Base-by-base conservation (phyloP, 2,113 vertebrate genomes). In the Crotalus helleri region DNA sequence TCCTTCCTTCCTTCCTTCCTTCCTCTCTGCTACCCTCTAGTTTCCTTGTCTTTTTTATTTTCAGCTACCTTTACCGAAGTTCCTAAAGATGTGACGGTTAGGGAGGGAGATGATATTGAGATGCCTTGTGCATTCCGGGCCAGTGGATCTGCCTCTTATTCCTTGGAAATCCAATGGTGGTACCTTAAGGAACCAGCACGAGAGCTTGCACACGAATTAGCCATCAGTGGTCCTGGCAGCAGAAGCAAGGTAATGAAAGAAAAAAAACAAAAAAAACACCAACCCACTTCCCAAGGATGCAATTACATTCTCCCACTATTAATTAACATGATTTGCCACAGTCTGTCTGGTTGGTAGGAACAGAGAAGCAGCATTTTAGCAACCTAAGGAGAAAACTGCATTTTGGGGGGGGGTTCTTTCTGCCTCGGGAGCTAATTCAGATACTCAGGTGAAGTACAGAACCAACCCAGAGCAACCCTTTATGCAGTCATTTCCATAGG, bases 101-200 rank as follows among this genome's bases (percentile, higher is more conserved):
- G 98, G 95, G 99, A 99, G 97, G 99, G 99, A 95, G 99, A 99
- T 95, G 98, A 99, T 95, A 98, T 99, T 97, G 98, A 99, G 97
- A 99, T 99, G 99, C 98, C 99, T 95, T 99, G 99, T 94, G 98
- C 99, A 92, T 99, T 99, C 97, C 98, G 98, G 96, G 98, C 99
- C 93, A 98, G 97, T 94, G 98, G 98, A 97, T 97, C 98, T 91
- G 97, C 98, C 92, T 98, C 99, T n/a, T 98, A 99, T 94, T 99
- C 99, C 94, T 95, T 99, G 97, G 99, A 99, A 97, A 99, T 99
- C 97, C 98, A 99, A 97, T 99, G 99, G 99, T 99, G 99, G 99
- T 99, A 99, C 97, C 98, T 99, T 93, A 99, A 98, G 95, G 98
- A 98, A 95, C 97, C 98, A 10, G 97, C 98, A 91, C 96, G 98